These are phyloP conservation scores for Gandaritis pyraliata DNA, from an alignment of 2,888 invertebrate species.

Conservation along the genomic window DNA sequence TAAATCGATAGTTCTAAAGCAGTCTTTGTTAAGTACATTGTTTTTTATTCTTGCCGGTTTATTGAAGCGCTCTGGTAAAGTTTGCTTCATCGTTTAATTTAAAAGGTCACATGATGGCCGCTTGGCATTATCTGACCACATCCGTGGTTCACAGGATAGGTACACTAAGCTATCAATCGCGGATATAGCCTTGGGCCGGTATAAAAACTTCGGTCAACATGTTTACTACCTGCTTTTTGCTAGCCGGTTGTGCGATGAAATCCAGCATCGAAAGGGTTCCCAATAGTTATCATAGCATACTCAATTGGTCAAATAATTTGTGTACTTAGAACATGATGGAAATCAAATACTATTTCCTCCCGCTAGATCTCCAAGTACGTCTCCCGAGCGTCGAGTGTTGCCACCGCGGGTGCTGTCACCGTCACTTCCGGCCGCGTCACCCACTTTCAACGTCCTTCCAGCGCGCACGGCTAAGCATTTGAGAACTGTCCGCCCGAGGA, in stretches of 20 bases:
- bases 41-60: no score
- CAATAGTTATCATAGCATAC: no score
- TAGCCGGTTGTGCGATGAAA: background rate
- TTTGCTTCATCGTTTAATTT: no score
- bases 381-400: constrained; percentile 70
- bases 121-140: background rate
- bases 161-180: background rate
- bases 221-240: background rate
- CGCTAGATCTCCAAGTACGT: constrained; percentile 77
- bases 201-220: background rate
- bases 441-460: constrained; percentile 63
- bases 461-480: constrained; percentile 62
- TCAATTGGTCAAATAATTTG: no score
- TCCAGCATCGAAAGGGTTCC: background rate
- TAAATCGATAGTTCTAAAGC: no score
- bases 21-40: no score
- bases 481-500: constrained; percentile 52
- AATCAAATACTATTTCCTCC: background rate
- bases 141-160: background rate
- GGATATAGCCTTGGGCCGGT: background rate
- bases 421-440: constrained; percentile 64
- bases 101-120: no score
- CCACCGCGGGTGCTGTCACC: constrained; percentile 69
- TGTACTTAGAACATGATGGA: no score
- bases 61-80: no score